A percentile compares a stretch with the other conserved stretches of the same genome.
These are phyloP conservation scores for Bovichtus diacanthus DNA, from an alignment of 2,797 vertebrate species.

Conservation along the genomic window DNA sequence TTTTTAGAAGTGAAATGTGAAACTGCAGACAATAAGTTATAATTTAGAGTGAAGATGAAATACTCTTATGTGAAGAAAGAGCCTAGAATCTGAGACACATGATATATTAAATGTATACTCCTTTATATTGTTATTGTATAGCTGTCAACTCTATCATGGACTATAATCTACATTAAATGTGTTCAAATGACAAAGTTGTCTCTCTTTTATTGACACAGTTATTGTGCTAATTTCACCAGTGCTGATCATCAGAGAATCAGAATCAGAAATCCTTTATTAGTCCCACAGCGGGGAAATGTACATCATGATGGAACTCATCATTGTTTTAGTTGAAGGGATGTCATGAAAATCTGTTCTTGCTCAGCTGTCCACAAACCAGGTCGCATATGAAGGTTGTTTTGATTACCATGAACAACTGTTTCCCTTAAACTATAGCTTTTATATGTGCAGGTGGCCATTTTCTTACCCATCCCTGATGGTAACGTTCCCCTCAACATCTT, in stretches of 20 bases:
- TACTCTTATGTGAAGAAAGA: conserved; percentile 17
- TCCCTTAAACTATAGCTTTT: background rate
- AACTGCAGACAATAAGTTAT: conserved; percentile 1
- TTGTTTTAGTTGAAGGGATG: background rate
- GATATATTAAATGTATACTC: conserved; percentile 11
- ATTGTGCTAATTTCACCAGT: background rate
- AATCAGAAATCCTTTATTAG: too few relatives aligned
- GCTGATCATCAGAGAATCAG: too few relatives aligned
- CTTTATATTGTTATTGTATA: conserved; percentile 44
- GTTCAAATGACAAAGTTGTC: conserved; percentile 16
- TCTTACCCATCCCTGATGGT: background rate
- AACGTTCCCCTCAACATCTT: background rate
- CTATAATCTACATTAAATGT: conserved; percentile 38
- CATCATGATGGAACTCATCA: too few relatives aligned
- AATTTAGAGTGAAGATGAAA: conserved; percentile 7
- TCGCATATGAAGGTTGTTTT: background rate
- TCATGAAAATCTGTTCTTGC: background rate
- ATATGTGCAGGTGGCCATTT: background rate
- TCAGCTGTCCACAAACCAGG: background rate
- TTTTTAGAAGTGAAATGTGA: conserved; percentile 49
- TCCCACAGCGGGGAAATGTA: too few relatives aligned
- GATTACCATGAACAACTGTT: background rate
- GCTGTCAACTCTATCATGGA: conserved; percentile 14
- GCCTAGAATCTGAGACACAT: conserved; percentile 1
- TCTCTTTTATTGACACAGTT: background rate